phyloP scores from a whole-genome alignment of 2,113 vertebrate species.

The Rhinoptilus africanus region DNA sequence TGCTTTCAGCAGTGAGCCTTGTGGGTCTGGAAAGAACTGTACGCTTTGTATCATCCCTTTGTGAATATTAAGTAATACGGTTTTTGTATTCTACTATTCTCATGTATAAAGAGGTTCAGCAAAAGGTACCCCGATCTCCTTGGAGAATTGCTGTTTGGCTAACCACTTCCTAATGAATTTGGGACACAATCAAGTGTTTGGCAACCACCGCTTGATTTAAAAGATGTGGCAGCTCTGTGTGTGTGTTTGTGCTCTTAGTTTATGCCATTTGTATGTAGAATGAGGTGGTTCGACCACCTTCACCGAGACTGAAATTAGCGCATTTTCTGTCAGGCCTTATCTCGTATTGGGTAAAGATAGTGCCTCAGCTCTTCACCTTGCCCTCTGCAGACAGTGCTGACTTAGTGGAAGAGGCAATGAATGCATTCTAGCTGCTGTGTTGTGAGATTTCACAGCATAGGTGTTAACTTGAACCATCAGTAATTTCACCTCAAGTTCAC shows the following conservation, averaged over 20 bases:
- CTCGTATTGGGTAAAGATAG: neutral
- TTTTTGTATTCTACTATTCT: neutral
- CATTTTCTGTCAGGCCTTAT: neutral
- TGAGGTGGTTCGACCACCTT: neutral
- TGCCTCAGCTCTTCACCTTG: neutral
- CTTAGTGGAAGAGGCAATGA: neutral
- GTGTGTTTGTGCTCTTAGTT: neutral
- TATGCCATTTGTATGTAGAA: neutral
- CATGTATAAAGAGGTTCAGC: neutral
- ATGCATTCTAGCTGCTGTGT: neutral
- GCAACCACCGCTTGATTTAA: neutral
- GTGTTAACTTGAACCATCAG: neutral
- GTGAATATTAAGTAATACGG: accelerated
- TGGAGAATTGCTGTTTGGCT: neutral
- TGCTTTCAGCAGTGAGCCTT: neutral
- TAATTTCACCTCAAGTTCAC: neutral
- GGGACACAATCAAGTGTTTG: neutral
- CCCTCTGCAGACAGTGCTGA: neutral
- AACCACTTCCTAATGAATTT: neutral
- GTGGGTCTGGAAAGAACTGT: neutral
- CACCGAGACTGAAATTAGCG: neutral
- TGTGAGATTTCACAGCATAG: neutral
- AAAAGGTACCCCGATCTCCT: neutral
- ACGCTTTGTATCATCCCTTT: neutral
- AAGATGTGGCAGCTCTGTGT: neutral